Evolutionary conservation across 1,140 invertebrate species (phyloP), one percentile per base, ranked within the genome.

Genomic region (Nebria ingens): DNA sequence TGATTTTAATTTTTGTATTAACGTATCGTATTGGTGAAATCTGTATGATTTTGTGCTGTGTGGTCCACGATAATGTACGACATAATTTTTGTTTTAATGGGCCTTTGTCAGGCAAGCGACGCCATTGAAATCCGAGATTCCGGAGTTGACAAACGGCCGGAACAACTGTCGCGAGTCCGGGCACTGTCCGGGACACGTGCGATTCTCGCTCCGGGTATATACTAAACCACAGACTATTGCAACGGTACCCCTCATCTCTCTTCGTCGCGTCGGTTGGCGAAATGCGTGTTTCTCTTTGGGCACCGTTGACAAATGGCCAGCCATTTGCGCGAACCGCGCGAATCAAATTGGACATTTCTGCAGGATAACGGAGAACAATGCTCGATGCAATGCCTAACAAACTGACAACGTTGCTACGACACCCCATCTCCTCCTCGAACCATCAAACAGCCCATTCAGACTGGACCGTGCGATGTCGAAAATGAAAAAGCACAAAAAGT

Each of bases 51-150:
- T n/a, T n/a, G n/a, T n/a, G n/a, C n/a, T n/a, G n/a, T n/a, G n/a
- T n/a, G n/a, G n/a, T n/a, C n/a, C n/a, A n/a, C n/a, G n/a, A n/a
- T 45, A 45, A 45, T 45, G 40, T 45, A 45, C 17, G 40, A 17
- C 17, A 17, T 45, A 45, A 45, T 45, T 45, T 45, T 45, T 45
- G 40, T 17, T 45, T 45, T 45, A 45, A 45, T 45, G 17, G 40
- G 40, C 6, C 40, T 45, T 45, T 45, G 40, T 45, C 40, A 45
- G 40, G 40, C 40, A 17, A 45, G 9, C 9, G 15, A 6, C 40
- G 40, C 40, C 40, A 45, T 45, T 45, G 40, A 45, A 45, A 45
- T 45, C 40, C 40, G 9, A 45, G 40, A 45, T 45, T 45, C 40
- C 40, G 40, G 40, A 45, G 9, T 45, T 45, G 40, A 45, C 40